phyloP scores from a whole-genome alignment of 37 sponge, comb jelly and placozoan species.

The Cliona cf. orientalis region DNA sequence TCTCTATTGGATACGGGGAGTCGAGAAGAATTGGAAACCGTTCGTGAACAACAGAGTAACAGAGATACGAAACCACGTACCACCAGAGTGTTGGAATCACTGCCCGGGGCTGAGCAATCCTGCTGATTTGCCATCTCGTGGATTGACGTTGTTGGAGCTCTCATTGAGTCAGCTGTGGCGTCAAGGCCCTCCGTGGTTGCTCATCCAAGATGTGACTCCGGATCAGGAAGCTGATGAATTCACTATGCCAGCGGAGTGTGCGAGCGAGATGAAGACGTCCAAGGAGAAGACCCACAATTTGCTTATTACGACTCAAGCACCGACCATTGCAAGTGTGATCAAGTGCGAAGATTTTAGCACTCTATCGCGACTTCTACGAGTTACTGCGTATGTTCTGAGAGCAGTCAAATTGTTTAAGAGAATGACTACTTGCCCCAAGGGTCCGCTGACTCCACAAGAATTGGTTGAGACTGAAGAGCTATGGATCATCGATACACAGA shows the following conservation, averaged over 20 bases:
- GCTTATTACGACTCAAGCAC: neutral
- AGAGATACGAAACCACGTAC: neutral
- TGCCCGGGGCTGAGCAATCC: constrained; percentile 16
- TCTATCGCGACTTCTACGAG: neutral
- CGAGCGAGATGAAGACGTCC: constrained; percentile 6
- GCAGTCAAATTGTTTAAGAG: neutral
- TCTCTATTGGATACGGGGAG: constrained; percentile 23
- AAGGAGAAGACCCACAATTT: constrained; percentile 1
- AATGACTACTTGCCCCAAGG: no score
- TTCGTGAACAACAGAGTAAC: constrained; percentile 18
- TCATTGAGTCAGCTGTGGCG: constrained; percentile 20
- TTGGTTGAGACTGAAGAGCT: neutral
- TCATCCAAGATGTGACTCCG: neutral
- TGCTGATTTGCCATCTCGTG: neutral
- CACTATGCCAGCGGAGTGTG: constrained; percentile 16
- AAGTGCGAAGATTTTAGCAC: neutral
- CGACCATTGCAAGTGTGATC: neutral
- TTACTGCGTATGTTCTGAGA: constrained; percentile 30
- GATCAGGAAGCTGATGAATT: neutral
- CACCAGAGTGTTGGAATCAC: constrained; percentile 13
- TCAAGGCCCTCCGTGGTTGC: constrained; percentile 21
- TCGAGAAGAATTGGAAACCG: constrained; percentile 28
- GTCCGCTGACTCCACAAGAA: neutral
- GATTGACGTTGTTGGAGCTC: constrained; percentile 1
- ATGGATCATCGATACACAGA: neutral